A percentile compares a stretch with the other conserved stretches of the same genome.
phyloP scores from a whole-genome alignment of 2,113 vertebrate genomes.

The Pongo pygmaeus region DNA sequence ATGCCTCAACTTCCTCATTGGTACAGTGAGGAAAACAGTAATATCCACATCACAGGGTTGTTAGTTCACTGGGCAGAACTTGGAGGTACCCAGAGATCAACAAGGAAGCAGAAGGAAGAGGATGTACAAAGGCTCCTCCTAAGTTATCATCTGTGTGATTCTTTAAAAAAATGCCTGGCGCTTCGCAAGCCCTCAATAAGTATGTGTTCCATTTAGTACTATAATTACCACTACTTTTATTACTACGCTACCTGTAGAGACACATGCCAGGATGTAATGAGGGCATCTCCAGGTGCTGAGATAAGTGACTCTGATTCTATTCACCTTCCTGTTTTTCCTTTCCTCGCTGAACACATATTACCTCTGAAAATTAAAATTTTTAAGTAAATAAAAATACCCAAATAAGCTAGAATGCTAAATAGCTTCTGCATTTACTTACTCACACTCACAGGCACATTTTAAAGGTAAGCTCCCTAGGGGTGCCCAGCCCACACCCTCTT shows the following conservation, averaged over 20 bases:
- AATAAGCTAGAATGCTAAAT: background rate
- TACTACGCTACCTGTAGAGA: background rate
- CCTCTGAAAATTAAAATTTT: background rate
- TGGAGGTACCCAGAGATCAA: no score
- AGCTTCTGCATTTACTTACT: background rate
- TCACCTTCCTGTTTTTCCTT: background rate
- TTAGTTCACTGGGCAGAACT: no score
- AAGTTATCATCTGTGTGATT: background rate
- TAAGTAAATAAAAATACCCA: background rate
- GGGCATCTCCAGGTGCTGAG: background rate
- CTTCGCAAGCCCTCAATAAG: accelerated
- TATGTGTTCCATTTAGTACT: background rate
- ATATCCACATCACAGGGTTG: accelerated
- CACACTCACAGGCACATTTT: accelerated
- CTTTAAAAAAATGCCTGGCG: background rate
- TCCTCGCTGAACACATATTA: background rate
- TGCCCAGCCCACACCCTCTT: background rate
- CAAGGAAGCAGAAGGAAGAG: no score
- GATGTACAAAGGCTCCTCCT: no score
- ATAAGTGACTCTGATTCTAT: background rate
- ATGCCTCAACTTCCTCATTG: background rate
- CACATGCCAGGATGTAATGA: background rate
- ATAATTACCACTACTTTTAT: background rate
- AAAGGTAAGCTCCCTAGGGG: background rate
- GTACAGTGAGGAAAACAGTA: background rate